Percentiles rank a stretch among this genome's conserved stretches.
Evolutionary conservation across 1,140 invertebrate genomes (phyloP).

Genomic region (Ephestia elutella): DNA sequence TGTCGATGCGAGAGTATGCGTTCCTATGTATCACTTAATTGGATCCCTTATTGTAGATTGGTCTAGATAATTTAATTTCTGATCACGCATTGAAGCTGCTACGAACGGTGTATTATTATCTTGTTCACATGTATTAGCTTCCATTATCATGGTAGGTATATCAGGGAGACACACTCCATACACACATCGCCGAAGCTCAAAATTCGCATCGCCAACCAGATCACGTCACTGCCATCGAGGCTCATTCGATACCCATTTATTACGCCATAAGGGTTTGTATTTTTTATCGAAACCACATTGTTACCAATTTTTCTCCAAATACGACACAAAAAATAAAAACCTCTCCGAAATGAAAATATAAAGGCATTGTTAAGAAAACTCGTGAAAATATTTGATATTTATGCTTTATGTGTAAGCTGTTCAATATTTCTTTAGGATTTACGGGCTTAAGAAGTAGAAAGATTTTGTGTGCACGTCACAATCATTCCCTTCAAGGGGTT

Average conservation of each 20-base stretch:
- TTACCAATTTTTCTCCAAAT: constrained; percentile 13
- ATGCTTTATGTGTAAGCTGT: constrained; percentile 11
- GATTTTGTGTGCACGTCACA: constrained; percentile 47
- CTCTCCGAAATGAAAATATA: constrained; percentile 1
- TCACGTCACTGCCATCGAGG: constrained; percentile 28
- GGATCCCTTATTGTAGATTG: too few relatives aligned
- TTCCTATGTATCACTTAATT: too few relatives aligned
- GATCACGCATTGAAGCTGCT: too few relatives aligned
- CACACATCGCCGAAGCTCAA: constrained; percentile 10
- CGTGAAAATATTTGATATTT: constrained; percentile 7
- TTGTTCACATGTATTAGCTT: neutral
- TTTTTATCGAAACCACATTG: constrained; percentile 20
- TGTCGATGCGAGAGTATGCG: too few relatives aligned
- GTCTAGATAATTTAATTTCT: too few relatives aligned
- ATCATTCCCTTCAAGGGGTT: constrained; percentile 58
- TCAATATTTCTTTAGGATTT: constrained; percentile 22
- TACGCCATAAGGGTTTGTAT: constrained; percentile 24
- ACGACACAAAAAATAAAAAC: constrained; percentile 5
- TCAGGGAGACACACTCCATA: neutral
- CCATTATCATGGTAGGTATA: neutral
- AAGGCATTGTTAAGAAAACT: constrained; percentile 3
- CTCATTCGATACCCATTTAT: constrained; percentile 35
- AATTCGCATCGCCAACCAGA: constrained; percentile 25
- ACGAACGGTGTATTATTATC: too few relatives aligned
- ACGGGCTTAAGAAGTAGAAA: constrained; percentile 29